These are phyloP conservation scores for Schrankia costaestrigalis DNA, from an alignment of 2,888 invertebrate genomes.

Conservation along the genomic window DNA sequence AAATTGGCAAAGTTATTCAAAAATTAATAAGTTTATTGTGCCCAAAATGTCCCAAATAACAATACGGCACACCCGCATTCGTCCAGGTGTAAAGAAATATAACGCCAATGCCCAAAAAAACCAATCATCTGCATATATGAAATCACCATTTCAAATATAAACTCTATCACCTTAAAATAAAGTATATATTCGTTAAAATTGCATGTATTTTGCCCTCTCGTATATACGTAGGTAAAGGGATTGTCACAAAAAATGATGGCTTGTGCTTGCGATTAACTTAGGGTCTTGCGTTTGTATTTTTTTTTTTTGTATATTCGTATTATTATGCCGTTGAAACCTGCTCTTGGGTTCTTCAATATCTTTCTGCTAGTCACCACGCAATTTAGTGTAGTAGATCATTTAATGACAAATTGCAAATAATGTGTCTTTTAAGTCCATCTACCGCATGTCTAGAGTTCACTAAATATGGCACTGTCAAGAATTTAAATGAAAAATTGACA, in stretches of 20 bases:
- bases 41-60: conserved; percentile 22
- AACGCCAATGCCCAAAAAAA: conserved; percentile 16
- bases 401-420: too few relatives aligned
- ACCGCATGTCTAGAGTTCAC: too few relatives aligned
- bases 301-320: conserved; percentile 16
- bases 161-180: conserved; percentile 3
- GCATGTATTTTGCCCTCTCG: conserved; percentile 12
- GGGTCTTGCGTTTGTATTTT: conserved; percentile 26
- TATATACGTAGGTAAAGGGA: conserved; percentile 12
- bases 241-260: conserved; percentile 32
- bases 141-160: conserved; percentile 7
- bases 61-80: conserved; percentile 24
- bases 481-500: too few relatives aligned
- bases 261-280: conserved; percentile 21
- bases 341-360: too few relatives aligned
- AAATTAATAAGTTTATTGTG: conserved; percentile 28
- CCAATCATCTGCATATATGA: conserved; percentile 25
- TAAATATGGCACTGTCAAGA: too few relatives aligned
- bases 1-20: conserved; percentile 2
- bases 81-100: conserved; percentile 32
- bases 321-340: conserved; percentile 10
- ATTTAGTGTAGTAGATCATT: too few relatives aligned
- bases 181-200: background rate
- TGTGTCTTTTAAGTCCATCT: too few relatives aligned
- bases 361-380: too few relatives aligned